Evolutionary conservation across 2,797 vertebrate species (phyloP).

Genomic region (Hydrolagus colliei): DNA sequence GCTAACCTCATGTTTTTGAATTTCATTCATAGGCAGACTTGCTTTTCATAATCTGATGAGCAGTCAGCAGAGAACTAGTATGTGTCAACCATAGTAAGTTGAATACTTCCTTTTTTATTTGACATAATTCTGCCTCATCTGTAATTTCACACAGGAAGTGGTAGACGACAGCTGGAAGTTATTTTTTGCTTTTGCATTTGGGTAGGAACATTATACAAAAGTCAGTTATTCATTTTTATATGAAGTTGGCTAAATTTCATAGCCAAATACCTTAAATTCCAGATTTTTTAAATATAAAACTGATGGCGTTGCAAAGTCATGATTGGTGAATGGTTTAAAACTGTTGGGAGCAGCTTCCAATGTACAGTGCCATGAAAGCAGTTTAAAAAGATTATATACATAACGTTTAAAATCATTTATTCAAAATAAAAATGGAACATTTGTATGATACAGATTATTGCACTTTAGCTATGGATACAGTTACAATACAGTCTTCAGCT

Average conservation of each 20-base stretch:
- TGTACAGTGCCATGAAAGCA: not conserved
- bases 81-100: too few relatives aligned
- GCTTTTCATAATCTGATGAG: too few relatives aligned
- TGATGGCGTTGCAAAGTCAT: too few relatives aligned
- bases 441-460: conserved; percentile 16
- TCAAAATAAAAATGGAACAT: conserved; percentile 4
- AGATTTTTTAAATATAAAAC: not conserved
- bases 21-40: too few relatives aligned
- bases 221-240: not conserved
- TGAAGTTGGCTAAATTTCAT: not conserved
- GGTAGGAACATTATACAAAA: not conserved
- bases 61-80: too few relatives aligned
- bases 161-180: too few relatives aligned
- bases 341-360: not conserved
- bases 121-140: too few relatives aligned
- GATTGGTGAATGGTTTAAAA: not conserved
- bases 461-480: not conserved
- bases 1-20: too few relatives aligned
- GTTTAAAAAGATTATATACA: not conserved
- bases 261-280: not conserved
- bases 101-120: too few relatives aligned
- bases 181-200: too few relatives aligned
- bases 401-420: not conserved
- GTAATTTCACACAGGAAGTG: too few relatives aligned
- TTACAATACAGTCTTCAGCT: conserved; percentile 21